Evolutionary conservation across 2,797 vertebrate species (phyloP).

Genomic region (Holocentrus rufus): DNA sequence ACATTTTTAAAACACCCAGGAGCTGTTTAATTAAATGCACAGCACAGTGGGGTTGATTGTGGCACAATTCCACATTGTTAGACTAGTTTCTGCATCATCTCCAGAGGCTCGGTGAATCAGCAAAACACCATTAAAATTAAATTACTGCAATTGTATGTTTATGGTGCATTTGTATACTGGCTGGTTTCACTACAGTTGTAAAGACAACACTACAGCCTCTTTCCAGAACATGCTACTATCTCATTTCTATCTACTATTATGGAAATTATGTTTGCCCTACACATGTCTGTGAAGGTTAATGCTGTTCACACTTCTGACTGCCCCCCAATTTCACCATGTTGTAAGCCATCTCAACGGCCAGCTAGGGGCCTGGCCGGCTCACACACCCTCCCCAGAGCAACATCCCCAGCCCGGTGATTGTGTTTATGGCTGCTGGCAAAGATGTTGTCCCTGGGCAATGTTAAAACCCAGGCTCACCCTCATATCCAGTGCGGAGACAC

Average conservation of each 20-base stretch:
- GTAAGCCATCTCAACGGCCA: constrained; percentile 66
- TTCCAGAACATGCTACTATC: constrained; percentile 29
- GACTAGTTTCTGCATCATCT: constrained; percentile 37
- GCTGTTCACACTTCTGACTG: constrained; percentile 76
- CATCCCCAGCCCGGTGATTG: constrained; percentile 60
- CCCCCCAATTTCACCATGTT: constrained; percentile 74
- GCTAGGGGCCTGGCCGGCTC: constrained; percentile 62
- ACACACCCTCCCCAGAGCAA: constrained; percentile 64
- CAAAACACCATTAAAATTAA: constrained; percentile 36
- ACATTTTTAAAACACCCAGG: neutral
- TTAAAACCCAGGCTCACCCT: constrained; percentile 76
- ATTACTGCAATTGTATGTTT: constrained; percentile 43
- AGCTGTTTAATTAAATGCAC: constrained; percentile 24
- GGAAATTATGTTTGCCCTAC: constrained; percentile 68
- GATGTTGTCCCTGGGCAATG: constrained; percentile 75
- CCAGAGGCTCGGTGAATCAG: constrained; percentile 50
- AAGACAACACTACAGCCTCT: constrained; percentile 23
- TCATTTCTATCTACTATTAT: constrained; percentile 54
- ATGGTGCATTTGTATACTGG: constrained; percentile 41
- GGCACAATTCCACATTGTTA: constrained; percentile 22
- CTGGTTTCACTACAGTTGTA: constrained; percentile 40
- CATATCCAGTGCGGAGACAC: constrained; percentile 71
- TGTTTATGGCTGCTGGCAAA: constrained; percentile 72
- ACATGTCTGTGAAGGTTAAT: constrained; percentile 76
- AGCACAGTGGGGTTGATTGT: constrained; percentile 8